A percentile compares a stretch with the other conserved stretches of the same genome.
Conservation (phyloP, 2,113 vertebrate species). For the Nestor notabilis region DNA sequence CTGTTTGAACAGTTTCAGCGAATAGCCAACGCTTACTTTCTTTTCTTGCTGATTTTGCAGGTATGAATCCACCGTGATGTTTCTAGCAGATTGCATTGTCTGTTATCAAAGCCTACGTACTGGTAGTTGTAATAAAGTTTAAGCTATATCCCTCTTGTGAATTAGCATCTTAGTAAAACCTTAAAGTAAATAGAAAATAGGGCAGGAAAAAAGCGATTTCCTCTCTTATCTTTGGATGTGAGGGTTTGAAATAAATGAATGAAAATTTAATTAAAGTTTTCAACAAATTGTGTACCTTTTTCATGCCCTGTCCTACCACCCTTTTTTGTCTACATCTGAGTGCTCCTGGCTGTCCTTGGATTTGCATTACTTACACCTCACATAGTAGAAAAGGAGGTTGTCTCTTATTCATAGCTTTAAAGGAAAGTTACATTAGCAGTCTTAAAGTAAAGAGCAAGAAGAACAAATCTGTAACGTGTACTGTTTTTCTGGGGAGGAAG, state of each 20-base stretch:
- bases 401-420: not conserved
- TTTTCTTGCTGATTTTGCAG: slow-evolving; percentile 89
- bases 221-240: not conserved
- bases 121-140: not conserved
- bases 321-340: not conserved
- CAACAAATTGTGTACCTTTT: not conserved
- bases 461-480: not conserved
- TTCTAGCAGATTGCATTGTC: not conserved
- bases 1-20: slow-evolving; percentile 94
- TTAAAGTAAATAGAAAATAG: not conserved
- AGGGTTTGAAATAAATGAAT: not conserved
- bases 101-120: not conserved
- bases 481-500: not conserved
- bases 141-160: not conserved
- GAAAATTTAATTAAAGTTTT: not conserved
- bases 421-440: not conserved
- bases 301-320: not conserved
- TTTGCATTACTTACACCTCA: not conserved
- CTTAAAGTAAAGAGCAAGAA: not conserved
- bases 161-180: not conserved
- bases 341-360: not conserved
- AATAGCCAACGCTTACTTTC: slow-evolving; percentile 94
- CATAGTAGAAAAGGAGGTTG: not conserved
- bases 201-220: not conserved
- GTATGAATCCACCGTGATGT: slow-evolving; percentile 63